These are phyloP conservation scores for Porites lutea DNA, from an alignment of 64 coral and sea anemone species.

Conservation along the genomic window DNA sequence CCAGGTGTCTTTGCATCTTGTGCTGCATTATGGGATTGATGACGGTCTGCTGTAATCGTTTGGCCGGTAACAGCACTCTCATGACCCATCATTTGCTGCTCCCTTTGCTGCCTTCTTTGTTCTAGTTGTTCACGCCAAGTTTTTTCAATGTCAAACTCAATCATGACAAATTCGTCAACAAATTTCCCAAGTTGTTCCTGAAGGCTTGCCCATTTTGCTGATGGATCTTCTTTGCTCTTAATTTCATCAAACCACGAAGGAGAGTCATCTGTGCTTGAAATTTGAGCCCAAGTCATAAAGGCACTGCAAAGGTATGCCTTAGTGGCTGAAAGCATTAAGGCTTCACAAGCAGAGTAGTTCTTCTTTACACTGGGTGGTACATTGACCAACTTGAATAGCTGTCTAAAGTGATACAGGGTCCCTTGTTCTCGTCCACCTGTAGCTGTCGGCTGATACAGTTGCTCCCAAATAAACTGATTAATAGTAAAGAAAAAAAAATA, in stretches of 20 bases:
- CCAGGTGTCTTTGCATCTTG: no score
- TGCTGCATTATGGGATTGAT: no score
- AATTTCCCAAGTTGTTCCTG: slow-evolving; percentile 7
- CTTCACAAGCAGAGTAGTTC: slow-evolving; percentile 23
- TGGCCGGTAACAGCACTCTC: background rate
- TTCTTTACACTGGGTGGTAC: slow-evolving; percentile 17
- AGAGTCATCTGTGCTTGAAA: background rate
- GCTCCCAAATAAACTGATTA: slow-evolving; percentile 51
- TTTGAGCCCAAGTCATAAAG: slow-evolving; percentile 17
- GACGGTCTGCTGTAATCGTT: background rate
- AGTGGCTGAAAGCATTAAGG: slow-evolving; percentile 5
- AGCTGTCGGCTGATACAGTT: slow-evolving; percentile 58
- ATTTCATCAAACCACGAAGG: background rate
- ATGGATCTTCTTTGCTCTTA: background rate
- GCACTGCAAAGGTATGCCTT: slow-evolving; percentile 15
- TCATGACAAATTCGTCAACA: slow-evolving; percentile 20
- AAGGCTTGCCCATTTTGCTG: background rate
- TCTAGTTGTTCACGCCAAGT: background rate
- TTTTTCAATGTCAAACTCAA: slow-evolving; percentile 3
- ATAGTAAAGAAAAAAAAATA: background rate
- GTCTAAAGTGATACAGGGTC: slow-evolving; percentile 56
- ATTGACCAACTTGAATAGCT: slow-evolving; percentile 12
- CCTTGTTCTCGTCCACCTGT: slow-evolving; percentile 52
- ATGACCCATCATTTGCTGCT: background rate
- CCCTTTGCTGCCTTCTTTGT: background rate